These are phyloP conservation scores for Apodemus agrarius DNA, from an alignment of 2,797 vertebrate genomes.

Conservation along the genomic window DNA sequence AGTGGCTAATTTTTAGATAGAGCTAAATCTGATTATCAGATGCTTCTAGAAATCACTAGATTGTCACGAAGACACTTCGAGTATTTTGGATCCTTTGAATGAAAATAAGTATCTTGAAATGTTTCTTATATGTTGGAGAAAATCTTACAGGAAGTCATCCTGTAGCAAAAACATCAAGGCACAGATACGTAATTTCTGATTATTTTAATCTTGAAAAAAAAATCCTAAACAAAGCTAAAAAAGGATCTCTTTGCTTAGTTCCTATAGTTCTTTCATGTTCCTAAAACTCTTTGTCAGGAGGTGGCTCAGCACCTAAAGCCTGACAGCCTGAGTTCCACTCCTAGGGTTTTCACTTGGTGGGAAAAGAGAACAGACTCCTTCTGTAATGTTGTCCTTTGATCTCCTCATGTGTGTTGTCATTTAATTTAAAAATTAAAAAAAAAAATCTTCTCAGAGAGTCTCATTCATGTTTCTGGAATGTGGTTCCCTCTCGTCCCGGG, in stretches of 20 bases:
- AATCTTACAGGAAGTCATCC: constrained; percentile 41
- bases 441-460: background rate
- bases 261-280: background rate
- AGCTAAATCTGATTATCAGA: constrained; percentile 45
- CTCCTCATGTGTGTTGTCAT: background rate
- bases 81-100: constrained; percentile 51
- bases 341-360: background rate
- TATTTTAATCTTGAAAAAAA: constrained; percentile 57
- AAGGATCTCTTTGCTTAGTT: background rate
- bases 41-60: constrained; percentile 37
- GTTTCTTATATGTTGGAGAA: constrained; percentile 46
- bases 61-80: constrained; percentile 49
- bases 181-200: constrained; percentile 34
- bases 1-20: constrained; percentile 39
- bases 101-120: constrained; percentile 59
- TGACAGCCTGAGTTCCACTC: background rate
- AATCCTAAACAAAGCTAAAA: background rate
- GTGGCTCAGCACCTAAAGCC: background rate
- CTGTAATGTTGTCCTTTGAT: background rate
- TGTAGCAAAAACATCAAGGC: background rate
- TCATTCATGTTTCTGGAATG: constrained; percentile 24
- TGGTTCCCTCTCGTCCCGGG: background rate
- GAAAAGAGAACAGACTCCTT: background rate
- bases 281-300: background rate
- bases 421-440: background rate